A percentile compares a stretch with the other conserved stretches of the same genome.
Evolutionary conservation across 2,113 vertebrate species (phyloP).

Genomic region (Eublepharis macularius): DNA sequence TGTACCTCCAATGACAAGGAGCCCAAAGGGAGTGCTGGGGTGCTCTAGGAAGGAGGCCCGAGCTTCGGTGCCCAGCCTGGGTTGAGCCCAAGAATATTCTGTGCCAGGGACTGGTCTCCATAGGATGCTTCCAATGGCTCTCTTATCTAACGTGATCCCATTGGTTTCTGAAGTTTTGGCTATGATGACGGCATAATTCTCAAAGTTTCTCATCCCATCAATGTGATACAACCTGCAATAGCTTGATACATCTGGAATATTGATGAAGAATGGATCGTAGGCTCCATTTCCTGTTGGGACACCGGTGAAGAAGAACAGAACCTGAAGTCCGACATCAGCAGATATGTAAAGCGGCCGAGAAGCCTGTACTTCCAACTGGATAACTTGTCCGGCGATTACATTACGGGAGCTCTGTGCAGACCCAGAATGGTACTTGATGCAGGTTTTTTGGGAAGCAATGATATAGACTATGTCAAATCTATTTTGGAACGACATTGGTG

Average conservation of each 20-base stretch:
- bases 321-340: constrained; percentile 71
- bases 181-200: constrained; percentile 70
- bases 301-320: constrained; percentile 73
- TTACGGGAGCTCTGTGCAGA: not conserved
- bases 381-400: constrained; percentile 43
- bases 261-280: constrained; percentile 73
- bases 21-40: constrained; percentile 52
- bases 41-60: constrained; percentile 47
- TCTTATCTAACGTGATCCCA: constrained; percentile 50
- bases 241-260: constrained; percentile 55
- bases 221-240: constrained; percentile 72
- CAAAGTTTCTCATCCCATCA: constrained; percentile 52
- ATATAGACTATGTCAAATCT: constrained; percentile 66
- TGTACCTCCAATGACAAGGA: constrained; percentile 67
- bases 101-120: constrained; percentile 64
- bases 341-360: constrained; percentile 57
- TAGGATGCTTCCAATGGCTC: constrained; percentile 13
- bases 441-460: constrained; percentile 67
- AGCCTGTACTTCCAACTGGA: not conserved
- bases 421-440: constrained; percentile 47
- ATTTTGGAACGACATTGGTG: constrained; percentile 63
- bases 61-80: constrained; percentile 22
- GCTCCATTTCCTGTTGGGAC: not conserved
- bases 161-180: constrained; percentile 42
- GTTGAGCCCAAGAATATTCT: constrained; percentile 72